Conservation (phyloP, 2,797 vertebrate species). For the Danio kyathit region DNA sequence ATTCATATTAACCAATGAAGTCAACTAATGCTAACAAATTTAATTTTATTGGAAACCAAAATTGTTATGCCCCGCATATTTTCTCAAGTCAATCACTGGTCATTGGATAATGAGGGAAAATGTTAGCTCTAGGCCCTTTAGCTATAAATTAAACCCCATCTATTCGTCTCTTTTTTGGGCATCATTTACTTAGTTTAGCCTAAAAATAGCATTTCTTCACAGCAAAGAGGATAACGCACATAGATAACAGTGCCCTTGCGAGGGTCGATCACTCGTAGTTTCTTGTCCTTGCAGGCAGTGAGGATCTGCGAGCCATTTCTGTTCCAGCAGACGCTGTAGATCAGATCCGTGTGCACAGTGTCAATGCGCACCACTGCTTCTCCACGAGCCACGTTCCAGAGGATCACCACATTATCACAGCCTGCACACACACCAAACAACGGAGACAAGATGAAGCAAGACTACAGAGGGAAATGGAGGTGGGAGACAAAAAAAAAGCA, state of each 20-base stretch:
- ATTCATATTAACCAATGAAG: too few species aligned
- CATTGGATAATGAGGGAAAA: too few species aligned
- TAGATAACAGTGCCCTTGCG: conserved; percentile 81
- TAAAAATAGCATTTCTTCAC: neutral
- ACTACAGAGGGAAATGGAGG: neutral
- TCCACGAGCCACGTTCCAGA: conserved; percentile 88
- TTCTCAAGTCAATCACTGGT: too few species aligned
- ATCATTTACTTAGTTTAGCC: neutral
- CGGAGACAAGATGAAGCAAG: neutral
- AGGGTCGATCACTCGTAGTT: conserved; percentile 83
- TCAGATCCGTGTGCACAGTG: conserved; percentile 83
- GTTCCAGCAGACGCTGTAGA: conserved; percentile 91
- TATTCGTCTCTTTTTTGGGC: neutral
- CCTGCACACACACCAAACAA: conserved; percentile 67
- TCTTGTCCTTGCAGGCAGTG: conserved; percentile 90
- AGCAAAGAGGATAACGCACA: conserved; percentile 71
- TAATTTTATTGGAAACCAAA: too few species aligned
- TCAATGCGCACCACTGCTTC: conserved; percentile 80
- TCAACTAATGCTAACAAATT: too few species aligned
- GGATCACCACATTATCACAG: conserved; percentile 87
- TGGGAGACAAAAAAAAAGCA: neutral
- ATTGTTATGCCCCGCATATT: too few species aligned
- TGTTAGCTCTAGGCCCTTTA: too few species aligned
- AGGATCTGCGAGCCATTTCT: conserved; percentile 84
- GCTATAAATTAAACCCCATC: neutral